Percentiles rank a stretch among this genome's conserved stretches.
Conservation (phyloP, 2,113 vertebrate species). For the Osmerus eperlanus region DNA sequence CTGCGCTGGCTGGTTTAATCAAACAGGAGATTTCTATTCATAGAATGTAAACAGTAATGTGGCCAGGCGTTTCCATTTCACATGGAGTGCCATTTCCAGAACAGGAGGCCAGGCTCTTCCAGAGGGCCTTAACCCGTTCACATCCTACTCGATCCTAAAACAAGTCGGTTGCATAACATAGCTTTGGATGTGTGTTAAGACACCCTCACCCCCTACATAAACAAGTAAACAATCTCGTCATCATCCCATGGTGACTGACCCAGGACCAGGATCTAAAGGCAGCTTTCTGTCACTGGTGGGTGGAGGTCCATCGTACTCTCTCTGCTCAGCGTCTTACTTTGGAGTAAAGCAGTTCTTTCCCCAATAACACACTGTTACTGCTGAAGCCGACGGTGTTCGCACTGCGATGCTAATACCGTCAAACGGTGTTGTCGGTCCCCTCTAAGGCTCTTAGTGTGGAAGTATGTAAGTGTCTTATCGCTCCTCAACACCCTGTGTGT, state of each 20-base stretch:
- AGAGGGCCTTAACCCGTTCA: conserved; percentile 40
- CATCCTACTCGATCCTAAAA: conserved; percentile 1
- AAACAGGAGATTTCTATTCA: conserved; percentile 71
- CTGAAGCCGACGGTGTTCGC: not conserved
- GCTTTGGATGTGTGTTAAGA: no score
- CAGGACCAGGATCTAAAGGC: no score
- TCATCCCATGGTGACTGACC: no score
- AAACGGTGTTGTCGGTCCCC: conserved; percentile 60
- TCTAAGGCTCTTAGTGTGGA: conserved; percentile 51
- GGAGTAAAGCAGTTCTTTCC: no score
- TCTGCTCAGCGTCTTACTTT: no score
- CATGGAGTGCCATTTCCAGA: conserved; percentile 40
- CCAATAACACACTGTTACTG: no score
- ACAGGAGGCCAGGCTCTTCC: conserved; percentile 17
- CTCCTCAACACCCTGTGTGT: conserved; percentile 49
- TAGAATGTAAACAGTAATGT: conserved; percentile 68
- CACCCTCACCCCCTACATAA: no score
- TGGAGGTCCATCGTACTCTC: no score
- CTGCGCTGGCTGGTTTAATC: conserved; percentile 46
- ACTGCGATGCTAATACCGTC: conserved; percentile 63
- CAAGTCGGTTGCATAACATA: not conserved
- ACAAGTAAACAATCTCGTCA: no score
- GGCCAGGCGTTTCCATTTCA: conserved; percentile 63
- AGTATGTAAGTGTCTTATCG: conserved; percentile 54
- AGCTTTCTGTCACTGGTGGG: no score